Evolutionary conservation across 2,888 invertebrate genomes (phyloP).

Genomic region (Drosophila cyrtoloma): DNA sequence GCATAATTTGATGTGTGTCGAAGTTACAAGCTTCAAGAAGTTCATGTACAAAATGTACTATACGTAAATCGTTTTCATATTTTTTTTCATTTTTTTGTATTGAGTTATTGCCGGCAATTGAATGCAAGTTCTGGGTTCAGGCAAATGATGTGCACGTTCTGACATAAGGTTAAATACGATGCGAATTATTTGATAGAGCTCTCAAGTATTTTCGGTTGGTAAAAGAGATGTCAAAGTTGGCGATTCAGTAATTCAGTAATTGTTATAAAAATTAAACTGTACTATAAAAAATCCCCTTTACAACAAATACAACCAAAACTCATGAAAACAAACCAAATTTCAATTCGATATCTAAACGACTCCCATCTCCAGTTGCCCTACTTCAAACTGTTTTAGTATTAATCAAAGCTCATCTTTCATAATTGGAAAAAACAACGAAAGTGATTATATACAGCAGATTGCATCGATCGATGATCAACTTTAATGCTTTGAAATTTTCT

Average conservation of each 20-base stretch:
- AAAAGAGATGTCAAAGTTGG: conserved; percentile 22
- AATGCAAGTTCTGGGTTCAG: conserved; percentile 45
- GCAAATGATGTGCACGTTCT: conserved; percentile 71
- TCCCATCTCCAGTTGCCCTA: conserved; percentile 21
- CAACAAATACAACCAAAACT: background rate
- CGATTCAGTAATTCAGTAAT: background rate
- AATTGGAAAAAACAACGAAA: conserved; percentile 32
- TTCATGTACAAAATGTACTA: conserved; percentile 42
- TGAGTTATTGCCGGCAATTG: conserved; percentile 79
- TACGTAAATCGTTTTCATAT: conserved; percentile 24
- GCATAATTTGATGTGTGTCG: conserved; percentile 80
- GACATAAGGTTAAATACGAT: conserved; percentile 66
- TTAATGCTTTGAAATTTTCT: conserved; percentile 43
- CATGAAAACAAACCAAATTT: background rate
- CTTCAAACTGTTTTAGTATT: conserved; percentile 16
- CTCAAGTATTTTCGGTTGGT: conserved; percentile 1
- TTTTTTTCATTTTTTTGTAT: conserved; percentile 44
- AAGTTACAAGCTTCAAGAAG: conserved; percentile 46
- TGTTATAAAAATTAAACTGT: background rate
- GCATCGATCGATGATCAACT: conserved; percentile 39
- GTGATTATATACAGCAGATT: conserved; percentile 25
- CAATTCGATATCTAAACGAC: background rate
- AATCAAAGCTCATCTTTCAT: conserved; percentile 44
- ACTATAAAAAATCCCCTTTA: background rate
- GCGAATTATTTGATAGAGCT: conserved; percentile 25